Evolutionary conservation across 2,888 invertebrate genomes (phyloP), one percentile per base, ranked within the genome.

Genomic region (Hemaris fuciformis): DNA sequence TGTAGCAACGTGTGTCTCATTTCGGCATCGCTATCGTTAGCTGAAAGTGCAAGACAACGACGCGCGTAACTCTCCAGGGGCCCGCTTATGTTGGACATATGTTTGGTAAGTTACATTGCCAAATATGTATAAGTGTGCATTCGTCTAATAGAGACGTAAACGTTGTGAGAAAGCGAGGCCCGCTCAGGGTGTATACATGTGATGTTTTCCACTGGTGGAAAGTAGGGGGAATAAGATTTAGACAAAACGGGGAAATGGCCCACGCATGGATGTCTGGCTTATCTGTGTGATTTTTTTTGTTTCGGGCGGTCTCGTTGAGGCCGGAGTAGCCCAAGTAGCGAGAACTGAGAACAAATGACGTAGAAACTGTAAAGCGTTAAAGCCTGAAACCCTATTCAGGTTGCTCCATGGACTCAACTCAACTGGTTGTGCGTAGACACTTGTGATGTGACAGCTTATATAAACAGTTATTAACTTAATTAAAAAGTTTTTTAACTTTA

Each of bases 141-240:
- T 61, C 59, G 13, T 62, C 62, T 67, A 70, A 72, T 69, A 70
- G 69, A 65, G 64, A 48, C 62, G 67, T 15, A 62, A 65, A 57
- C 68, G 72, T 72, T 65, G 68, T 66, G 48, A 70, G 66, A 58
- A 57, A 60, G 67, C 61, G 79, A 70, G 77, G 74, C 77, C 66
- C 71, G 57, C 53, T 66, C 65, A 67, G 72, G 77, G 75, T 72
- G 69, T 64, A 66, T 59, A 64, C 61, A 59, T 59, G 61, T 68
- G 66, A 68, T 63, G 48, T 60, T 63, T 61, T 65, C 62, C 57
- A 62, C 60, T 41, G 42, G 60, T 59, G 64, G 61, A 68, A 65
- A 66, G 38, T 58, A 62, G 59, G 45, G 31, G 25, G 60, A 59
- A 59, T 59, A 31, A 22, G 38, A 57, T 57, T 48, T 45, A 42